phyloP scores from a whole-genome alignment of 2,113 vertebrate genomes.

The Vidua macroura region DNA sequence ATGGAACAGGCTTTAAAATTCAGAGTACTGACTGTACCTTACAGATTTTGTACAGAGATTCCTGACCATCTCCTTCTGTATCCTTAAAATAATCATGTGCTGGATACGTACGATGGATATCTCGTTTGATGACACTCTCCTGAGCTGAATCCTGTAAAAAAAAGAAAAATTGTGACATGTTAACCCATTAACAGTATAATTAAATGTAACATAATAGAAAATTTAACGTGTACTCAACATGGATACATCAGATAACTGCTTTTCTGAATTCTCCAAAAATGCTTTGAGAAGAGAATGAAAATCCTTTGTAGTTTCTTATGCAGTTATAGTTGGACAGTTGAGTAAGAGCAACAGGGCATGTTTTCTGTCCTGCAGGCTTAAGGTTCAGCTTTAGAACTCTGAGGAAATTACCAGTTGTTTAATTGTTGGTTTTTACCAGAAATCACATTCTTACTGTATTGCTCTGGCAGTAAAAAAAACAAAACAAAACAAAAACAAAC shows the following conservation, averaged over 20 bases:
- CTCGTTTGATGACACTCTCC: constrained; percentile 92
- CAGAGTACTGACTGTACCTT: constrained; percentile 79
- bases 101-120: constrained; percentile 96
- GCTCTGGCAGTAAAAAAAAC: background rate
- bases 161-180: background rate
- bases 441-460: background rate
- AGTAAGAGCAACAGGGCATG: background rate
- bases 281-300: background rate
- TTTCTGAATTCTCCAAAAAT: constrained; percentile 19
- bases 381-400: background rate
- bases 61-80: constrained; percentile 93
- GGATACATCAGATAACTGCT: background rate
- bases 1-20: background rate
- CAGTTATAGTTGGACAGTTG: background rate
- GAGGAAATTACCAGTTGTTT: background rate
- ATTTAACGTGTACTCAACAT: background rate
- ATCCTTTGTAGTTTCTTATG: background rate
- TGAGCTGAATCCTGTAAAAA: constrained; percentile 87
- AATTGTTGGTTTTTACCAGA: constrained; percentile 19
- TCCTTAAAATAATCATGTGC: constrained; percentile 98
- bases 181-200: background rate
- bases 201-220: background rate
- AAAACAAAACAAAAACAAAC: background rate
- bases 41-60: constrained; percentile 97
- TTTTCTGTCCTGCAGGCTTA: constrained; percentile 12